Evolutionary conservation across 2,797 vertebrate genomes (phyloP), one percentile per base, ranked within the genome.

Genomic region (Crocodylus rhombifer): DNA sequence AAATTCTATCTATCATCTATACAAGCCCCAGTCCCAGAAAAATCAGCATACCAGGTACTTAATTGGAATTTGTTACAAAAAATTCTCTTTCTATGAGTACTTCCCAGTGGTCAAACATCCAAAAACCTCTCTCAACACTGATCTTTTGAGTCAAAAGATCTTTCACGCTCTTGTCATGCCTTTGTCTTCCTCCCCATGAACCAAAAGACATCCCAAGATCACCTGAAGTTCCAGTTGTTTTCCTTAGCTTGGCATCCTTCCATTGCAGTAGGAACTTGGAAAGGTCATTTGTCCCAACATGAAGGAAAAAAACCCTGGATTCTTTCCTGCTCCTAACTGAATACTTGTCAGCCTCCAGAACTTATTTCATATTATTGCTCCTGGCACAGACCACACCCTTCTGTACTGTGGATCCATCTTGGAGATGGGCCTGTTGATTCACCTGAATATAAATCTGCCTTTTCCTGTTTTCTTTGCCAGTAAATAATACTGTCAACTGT

Each of bases 191-290:
- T 56, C 15, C 6, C 67, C 67, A 83, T 7, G 64, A 30, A 21
- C 11, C 80, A n/a, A 5, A 84, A 0, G 25, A 74, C 71, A 56
- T 55, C 25, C 21, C 10, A 57, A 21, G 61, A 91, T 30, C 33
- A 84, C 8, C 9, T 7, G n/a, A 4, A 25, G 11, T 42, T 80
- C 58, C 33, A 71, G 42, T 23, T 0, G 0, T 42, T 57, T 78
- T 28, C 17, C 26, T 14, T 25, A 93, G 36, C 6, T 84, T 16
- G 28, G 78, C 18, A 42, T 42, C 8, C 1, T 42, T 3, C 16
- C 94, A 71, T 83, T 91, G 21, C 61, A 82, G 77, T 4, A 88
- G 28, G 23, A 89, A 90, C 11, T 80, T 0, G 82, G 55, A 91
- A 82, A 80, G 91, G 28, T 28, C 36, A 18, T 93, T 51, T 84